phyloP scores from a whole-genome alignment of 2,888 invertebrate species.

The Mythimna impura region DNA sequence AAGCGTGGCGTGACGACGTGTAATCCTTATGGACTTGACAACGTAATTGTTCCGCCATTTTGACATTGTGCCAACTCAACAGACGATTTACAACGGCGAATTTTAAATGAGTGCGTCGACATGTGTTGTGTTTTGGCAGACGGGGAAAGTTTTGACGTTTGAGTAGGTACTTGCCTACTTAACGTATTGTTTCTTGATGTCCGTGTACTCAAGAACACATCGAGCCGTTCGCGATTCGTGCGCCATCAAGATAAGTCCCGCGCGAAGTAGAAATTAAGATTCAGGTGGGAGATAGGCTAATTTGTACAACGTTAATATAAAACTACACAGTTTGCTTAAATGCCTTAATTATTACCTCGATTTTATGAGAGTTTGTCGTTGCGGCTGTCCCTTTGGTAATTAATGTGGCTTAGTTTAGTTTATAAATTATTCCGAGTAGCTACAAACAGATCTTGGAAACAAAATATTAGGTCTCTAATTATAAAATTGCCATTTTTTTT shows the following conservation, averaged over 20 bases:
- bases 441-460: slow-evolving; percentile 8
- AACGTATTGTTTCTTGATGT: slow-evolving; percentile 43
- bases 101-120: slow-evolving; percentile 69
- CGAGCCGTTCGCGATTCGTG: slow-evolving; percentile 50
- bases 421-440: slow-evolving; percentile 10
- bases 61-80: slow-evolving; percentile 79
- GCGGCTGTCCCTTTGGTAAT: slow-evolving; percentile 26
- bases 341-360: slow-evolving; percentile 54
- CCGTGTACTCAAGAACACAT: slow-evolving; percentile 40
- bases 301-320: slow-evolving; percentile 59
- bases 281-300: slow-evolving; percentile 58
- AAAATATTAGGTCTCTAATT: too few species aligned
- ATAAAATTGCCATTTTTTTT: too few species aligned
- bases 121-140: slow-evolving; percentile 52
- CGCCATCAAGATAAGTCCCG: slow-evolving; percentile 59
- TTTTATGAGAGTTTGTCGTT: slow-evolving; percentile 30
- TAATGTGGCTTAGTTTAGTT: slow-evolving; percentile 15
- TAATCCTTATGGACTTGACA: slow-evolving; percentile 78
- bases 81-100: slow-evolving; percentile 67
- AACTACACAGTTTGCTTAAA: slow-evolving; percentile 58
- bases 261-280: slow-evolving; percentile 66
- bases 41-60: slow-evolving; percentile 80
- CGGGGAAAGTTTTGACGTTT: slow-evolving; percentile 60
- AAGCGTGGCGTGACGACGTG: slow-evolving; percentile 72
- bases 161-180: slow-evolving; percentile 43